Evolutionary conservation across 2,888 invertebrate species (phyloP).

Genomic region (Acleris cristana): DNA sequence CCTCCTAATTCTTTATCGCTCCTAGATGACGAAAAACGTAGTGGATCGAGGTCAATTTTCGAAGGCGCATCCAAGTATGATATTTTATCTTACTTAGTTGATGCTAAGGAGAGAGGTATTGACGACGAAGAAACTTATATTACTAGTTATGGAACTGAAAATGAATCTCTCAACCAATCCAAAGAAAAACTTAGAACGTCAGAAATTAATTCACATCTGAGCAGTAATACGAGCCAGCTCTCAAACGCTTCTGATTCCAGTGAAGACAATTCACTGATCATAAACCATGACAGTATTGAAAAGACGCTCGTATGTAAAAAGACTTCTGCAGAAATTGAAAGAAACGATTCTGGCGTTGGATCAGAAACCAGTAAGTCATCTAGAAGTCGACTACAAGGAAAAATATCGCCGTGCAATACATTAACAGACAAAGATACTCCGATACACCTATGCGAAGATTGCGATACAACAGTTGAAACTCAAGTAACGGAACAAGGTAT

Average conservation of each 20-base stretch:
- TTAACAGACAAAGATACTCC: slow-evolving; percentile 83
- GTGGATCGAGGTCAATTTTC: slow-evolving; percentile 88
- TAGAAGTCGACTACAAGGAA: slow-evolving; percentile 88
- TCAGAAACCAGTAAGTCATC: slow-evolving; percentile 95
- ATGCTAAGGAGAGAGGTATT: slow-evolving; percentile 91
- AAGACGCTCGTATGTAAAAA: slow-evolving; percentile 83
- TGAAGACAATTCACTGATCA: slow-evolving; percentile 90
- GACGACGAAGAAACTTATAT: slow-evolving; percentile 88
- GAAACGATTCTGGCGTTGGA: slow-evolving; percentile 96
- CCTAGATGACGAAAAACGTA: slow-evolving; percentile 88
- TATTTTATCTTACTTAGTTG: slow-evolving; percentile 94
- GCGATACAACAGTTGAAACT: slow-evolving; percentile 91
- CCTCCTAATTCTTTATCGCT: slow-evolving; percentile 88
- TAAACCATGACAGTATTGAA: slow-evolving; percentile 83
- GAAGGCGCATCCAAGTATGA: slow-evolving; percentile 94
- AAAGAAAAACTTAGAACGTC: slow-evolving; percentile 84
- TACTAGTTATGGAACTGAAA: slow-evolving; percentile 83
- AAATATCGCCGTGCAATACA: slow-evolving; percentile 76
- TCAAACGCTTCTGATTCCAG: slow-evolving; percentile 94
- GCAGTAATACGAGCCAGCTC: slow-evolving; percentile 89
- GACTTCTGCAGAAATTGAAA: slow-evolving; percentile 90
- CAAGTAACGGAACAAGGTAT: slow-evolving; percentile 87
- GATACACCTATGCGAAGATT: slow-evolving; percentile 92
- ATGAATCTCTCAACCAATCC: slow-evolving; percentile 78
- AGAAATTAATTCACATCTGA: slow-evolving; percentile 75